Conservation (phyloP, 2,797 vertebrate species). For the Lacerta bilineata region DNA sequence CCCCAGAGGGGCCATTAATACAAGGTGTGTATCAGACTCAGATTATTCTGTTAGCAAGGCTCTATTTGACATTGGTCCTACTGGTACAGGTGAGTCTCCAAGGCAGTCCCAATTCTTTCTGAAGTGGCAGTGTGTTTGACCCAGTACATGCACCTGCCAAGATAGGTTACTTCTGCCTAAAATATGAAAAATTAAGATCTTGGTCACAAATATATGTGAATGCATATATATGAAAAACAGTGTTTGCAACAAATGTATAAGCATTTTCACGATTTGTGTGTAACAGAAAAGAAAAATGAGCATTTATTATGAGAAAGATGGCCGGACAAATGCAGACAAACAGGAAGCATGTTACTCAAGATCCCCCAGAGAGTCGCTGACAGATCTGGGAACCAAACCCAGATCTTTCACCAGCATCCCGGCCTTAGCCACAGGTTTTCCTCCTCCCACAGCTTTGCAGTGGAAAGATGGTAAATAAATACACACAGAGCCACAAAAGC, state of each 20-base stretch:
- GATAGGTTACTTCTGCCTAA: neutral
- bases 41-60: neutral
- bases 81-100: neutral
- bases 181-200: neutral
- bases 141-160: neutral
- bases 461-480: constrained; percentile 29
- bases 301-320: constrained; percentile 12
- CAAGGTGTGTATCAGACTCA: neutral
- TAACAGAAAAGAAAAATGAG: constrained; percentile 8
- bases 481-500: neutral
- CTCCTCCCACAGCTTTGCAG: neutral
- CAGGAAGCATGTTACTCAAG: constrained; percentile 38
- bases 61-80: neutral
- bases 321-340: neutral
- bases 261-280: constrained; percentile 11
- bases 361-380: constrained; percentile 35
- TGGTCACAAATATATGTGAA: neutral
- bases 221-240: neutral
- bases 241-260: neutral
- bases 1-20: neutral
- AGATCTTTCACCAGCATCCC: constrained; percentile 35
- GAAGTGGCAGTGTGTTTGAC: neutral
- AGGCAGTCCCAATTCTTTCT: neutral
- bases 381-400: constrained; percentile 38
- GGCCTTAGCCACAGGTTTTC: constrained; percentile 23